phyloP scores from a whole-genome alignment of 2,888 invertebrate genomes.

The Exephanes ischioxanthus region DNA sequence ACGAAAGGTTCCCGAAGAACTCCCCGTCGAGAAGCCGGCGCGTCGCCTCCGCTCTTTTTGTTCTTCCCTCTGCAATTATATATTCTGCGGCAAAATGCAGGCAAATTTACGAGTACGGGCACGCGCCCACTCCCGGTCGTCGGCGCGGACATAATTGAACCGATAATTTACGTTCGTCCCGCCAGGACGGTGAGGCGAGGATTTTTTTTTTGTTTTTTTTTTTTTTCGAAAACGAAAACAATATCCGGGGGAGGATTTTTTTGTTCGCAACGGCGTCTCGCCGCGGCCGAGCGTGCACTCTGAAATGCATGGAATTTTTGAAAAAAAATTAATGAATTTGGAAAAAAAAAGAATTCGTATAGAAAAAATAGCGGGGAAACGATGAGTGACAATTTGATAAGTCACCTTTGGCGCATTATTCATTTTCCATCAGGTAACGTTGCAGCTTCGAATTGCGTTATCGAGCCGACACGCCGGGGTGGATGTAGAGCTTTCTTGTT shows the following conservation, averaged over 20 bases:
- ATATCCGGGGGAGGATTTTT: slow-evolving; percentile 3
- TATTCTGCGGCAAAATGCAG: slow-evolving; percentile 29
- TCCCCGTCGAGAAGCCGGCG: not conserved
- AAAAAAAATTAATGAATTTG: slow-evolving; percentile 9
- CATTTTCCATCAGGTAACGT: not conserved
- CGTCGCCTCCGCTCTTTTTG: not conserved
- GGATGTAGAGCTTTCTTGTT: slow-evolving; percentile 30
- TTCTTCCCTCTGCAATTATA: not conserved
- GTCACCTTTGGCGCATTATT: slow-evolving; percentile 14
- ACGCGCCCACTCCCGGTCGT: slow-evolving; percentile 4
- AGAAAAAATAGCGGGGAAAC: not conserved
- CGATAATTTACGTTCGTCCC: slow-evolving; percentile 1
- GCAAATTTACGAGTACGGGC: slow-evolving; percentile 39
- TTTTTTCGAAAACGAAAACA: slow-evolving; percentile 38
- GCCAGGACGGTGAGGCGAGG: not conserved
- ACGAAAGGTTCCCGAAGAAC: not conserved
- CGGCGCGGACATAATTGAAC: slow-evolving; percentile 23
- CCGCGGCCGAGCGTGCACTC: slow-evolving; percentile 44
- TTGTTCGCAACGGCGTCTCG: not conserved
- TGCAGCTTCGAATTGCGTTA: slow-evolving; percentile 30
- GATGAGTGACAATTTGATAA: slow-evolving; percentile 13
- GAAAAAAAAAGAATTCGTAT: not conserved
- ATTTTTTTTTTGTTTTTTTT: not conserved
- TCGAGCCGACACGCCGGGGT: not conserved
- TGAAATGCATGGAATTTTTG: slow-evolving; percentile 66